These are phyloP conservation scores for Molossus alvarezi DNA, from an alignment of 2,797 vertebrate genomes.

Conservation along the genomic window DNA sequence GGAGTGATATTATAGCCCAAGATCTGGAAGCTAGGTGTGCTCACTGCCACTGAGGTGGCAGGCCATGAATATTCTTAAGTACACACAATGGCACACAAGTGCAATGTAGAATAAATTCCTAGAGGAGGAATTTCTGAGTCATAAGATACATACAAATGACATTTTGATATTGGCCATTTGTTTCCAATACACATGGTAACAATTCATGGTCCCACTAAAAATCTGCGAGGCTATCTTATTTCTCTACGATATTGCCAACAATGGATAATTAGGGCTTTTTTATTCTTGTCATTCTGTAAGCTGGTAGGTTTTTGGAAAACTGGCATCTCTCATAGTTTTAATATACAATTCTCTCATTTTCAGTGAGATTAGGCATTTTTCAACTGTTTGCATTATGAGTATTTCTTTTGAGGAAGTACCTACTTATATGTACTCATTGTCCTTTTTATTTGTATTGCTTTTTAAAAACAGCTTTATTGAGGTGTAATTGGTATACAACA, in stretches of 20 bases:
- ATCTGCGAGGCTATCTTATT: not conserved
- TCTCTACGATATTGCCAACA: not conserved
- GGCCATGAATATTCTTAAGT: not conserved
- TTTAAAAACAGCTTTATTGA: not conserved
- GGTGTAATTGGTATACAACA: not conserved
- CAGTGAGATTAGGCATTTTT: not conserved
- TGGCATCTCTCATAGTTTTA: not conserved
- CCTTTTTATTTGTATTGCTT: not conserved
- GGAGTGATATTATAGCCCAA: not conserved
- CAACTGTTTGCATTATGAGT: not conserved
- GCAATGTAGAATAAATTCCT: not conserved
- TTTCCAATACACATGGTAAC: not conserved
- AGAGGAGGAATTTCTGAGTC: not conserved
- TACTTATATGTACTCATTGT: not conserved
- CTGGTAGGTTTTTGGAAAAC: not conserved
- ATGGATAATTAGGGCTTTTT: not conserved
- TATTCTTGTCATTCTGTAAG: not conserved
- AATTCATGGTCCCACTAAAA: not conserved
- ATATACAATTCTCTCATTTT: constrained; percentile 19
- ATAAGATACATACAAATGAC: not conserved
- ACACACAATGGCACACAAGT: not conserved
- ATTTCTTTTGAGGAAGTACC: not conserved
- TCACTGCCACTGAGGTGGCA: not conserved
- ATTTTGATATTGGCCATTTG: not conserved
- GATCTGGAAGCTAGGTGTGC: not conserved